Evolutionary conservation across 1,140 invertebrate genomes (phyloP), one percentile per base, ranked within the genome.

Genomic region (Drosophila nikananu): DNA sequence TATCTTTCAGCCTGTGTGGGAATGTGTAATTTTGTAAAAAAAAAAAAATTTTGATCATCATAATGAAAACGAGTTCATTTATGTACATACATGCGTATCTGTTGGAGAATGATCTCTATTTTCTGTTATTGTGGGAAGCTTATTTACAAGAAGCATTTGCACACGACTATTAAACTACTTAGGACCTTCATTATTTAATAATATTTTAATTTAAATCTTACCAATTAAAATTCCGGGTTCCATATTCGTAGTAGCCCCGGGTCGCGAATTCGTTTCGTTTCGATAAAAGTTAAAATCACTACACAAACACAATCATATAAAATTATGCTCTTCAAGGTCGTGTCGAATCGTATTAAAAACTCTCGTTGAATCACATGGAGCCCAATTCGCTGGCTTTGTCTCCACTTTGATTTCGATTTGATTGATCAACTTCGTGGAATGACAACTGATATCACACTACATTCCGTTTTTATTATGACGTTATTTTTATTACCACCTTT

Each of bases 141-240:
- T 1, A 23, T 25, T 30, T 30, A 23, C 23, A 23, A 23, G 10
- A 3, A 12, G 12, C n/a, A n/a, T 32, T 32, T 13, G 12, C 3
- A 13, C 8, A 12, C 32, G 1, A 32, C 32, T 12, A 6, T 5
- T 17, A 25, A 48, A 15, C 7, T 23, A 48, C 2, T 17, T 17
- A 5, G 5, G 17, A 17, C 15, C 17, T 2, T 17, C 17, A 10
- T 1, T 9, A 17, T 17, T 10, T 25, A 10, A 5, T 9, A 0
- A 27, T 19, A 51, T 19, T 21, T 35, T 15, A n/a, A n/a, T n/a
- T n/a, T n/a, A n/a, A 23, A 6, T 51, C 39, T 62, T 54, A 91
- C 90, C 90, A 76, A 91, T 90, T 92, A 91, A 91, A 91, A 91
- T 92, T 66, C 84, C 77, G 49, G 90, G 90, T 79, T 91, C 90